phyloP scores from a whole-genome alignment of 2,797 vertebrate genomes.

The Petrocephalus sullivani region DNA sequence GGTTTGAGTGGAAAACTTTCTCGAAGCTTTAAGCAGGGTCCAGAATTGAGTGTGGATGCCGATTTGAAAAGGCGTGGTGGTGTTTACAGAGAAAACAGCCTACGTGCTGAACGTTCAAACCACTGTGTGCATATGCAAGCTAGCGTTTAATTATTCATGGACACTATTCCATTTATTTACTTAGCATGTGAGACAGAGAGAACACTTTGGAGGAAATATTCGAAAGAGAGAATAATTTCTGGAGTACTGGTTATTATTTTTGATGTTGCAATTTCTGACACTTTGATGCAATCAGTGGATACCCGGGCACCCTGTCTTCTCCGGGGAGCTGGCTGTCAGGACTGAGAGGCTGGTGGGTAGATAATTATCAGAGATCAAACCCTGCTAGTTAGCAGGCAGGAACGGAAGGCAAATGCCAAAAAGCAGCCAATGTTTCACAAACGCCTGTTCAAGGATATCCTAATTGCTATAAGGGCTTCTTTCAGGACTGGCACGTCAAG shows the following conservation, averaged over 20 bases:
- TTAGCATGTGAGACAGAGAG: background rate
- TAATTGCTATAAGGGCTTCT: slow-evolving; percentile 99
- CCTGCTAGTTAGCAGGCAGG: slow-evolving; percentile 80
- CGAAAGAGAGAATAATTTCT: slow-evolving; percentile 65
- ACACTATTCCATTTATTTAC: slow-evolving; percentile 69
- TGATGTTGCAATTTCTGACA: slow-evolving; percentile 80
- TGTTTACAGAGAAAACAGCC: slow-evolving; percentile 22
- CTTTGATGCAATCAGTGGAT: slow-evolving; percentile 75
- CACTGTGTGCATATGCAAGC: slow-evolving; percentile 66
- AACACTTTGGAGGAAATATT: slow-evolving; percentile 56
- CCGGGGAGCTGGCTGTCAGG: slow-evolving; percentile 77
- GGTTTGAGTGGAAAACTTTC: slow-evolving; percentile 30
- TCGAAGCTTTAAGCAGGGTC: slow-evolving; percentile 34
- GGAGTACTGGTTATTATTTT: slow-evolving; percentile 81
- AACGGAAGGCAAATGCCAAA: slow-evolving; percentile 79
- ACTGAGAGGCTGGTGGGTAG: slow-evolving; percentile 76
- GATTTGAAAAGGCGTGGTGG: background rate
- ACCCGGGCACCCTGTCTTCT: slow-evolving; percentile 67
- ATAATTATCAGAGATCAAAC: slow-evolving; percentile 96
- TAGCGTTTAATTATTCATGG: slow-evolving; percentile 70
- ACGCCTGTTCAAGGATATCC: slow-evolving; percentile 98
- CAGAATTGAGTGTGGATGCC: slow-evolving; percentile 23
- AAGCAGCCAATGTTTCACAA: slow-evolving; percentile 90
- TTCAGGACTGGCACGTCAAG: slow-evolving; percentile 88
- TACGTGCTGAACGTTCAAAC: slow-evolving; percentile 57